Base-by-base conservation (phyloP, 1,140 invertebrate genomes). In the Tetramorium simillimum region DNA sequence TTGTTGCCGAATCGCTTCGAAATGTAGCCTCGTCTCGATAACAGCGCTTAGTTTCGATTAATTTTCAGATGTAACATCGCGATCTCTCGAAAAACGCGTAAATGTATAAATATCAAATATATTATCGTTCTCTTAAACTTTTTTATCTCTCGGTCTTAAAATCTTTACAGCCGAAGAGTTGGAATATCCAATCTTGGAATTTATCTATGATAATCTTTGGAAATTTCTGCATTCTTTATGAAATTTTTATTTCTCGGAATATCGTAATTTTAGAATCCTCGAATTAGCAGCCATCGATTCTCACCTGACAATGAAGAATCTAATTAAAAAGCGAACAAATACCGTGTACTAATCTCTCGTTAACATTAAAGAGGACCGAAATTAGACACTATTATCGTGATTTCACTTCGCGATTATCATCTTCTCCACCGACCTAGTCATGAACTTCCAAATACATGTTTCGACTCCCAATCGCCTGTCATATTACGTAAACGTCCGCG, bases 321-420 rank as follows among this genome's bases (percentile, higher is more conserved):
- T 24, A 51, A 37, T 24, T 69, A 33, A n/a, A n/a, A n/a, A 53
- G 5, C 5, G 9, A 37, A 46, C 18, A 24, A 70, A 21, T 53
- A 70, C 14, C 5, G 18, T 6, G 2, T 56, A 21, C 37, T 12
- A 16, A 43, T 28, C 12, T 43, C 16, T 18, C 9, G 18, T 33
- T 3, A 60, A 14, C n/a, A 16, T 7, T 53, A n/a, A 24, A 37
- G 46, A 9, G n/a, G 18, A 58, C 9, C 16, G 18, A 58, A 58
- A 51, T 24, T 58, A 73, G 24, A 28, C 24, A 24, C 51, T 40
- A 21, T 46, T 82, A 82, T 73, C 51, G 67, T 16, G 21, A n/a
- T 49, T 51, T 53, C 16, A 6, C 6, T 51, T 0, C 24, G 10
- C 46, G 9, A 40, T 51, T 72, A 49, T 33, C 37, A 37, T 21